These are phyloP conservation scores for Agriopis leucophaearia DNA, from an alignment of 2,888 invertebrate genomes.

Conservation along the genomic window DNA sequence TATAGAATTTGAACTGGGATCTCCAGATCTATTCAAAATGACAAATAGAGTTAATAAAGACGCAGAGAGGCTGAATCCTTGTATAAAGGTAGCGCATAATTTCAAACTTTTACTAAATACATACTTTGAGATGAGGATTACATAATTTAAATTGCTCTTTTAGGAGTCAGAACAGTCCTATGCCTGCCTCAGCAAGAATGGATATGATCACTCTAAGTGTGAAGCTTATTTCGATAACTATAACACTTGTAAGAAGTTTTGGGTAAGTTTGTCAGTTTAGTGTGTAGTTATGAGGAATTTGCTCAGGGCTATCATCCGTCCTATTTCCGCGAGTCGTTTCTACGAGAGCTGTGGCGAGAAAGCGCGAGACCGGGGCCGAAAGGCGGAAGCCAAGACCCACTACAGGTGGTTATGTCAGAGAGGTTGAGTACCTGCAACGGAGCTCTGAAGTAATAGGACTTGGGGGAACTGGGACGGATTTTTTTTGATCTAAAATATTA, in stretches of 20 bases:
- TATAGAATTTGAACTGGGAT: neutral
- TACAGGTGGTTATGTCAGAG: too few relatives aligned
- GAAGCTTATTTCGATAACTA: conserved; percentile 91
- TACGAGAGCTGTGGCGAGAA: too few relatives aligned
- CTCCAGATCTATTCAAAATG: conserved; percentile 56
- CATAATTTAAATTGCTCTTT: conserved; percentile 57
- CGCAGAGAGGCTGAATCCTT: conserved; percentile 74
- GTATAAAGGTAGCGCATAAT: conserved; percentile 67
- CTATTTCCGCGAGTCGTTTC: too few relatives aligned
- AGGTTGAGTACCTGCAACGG: too few relatives aligned
- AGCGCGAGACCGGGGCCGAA: too few relatives aligned
- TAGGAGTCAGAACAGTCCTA: conserved; percentile 91
- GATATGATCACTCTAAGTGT: conserved; percentile 89
- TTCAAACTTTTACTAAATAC: neutral
- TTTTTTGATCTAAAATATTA: too few relatives aligned
- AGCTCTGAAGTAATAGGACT: too few relatives aligned
- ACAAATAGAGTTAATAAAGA: conserved; percentile 65
- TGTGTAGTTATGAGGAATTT: too few relatives aligned
- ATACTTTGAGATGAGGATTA: conserved; percentile 41
- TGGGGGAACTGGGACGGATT: too few relatives aligned
- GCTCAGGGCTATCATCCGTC: too few relatives aligned
- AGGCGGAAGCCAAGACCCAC: too few relatives aligned
- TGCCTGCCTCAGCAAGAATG: conserved; percentile 90
- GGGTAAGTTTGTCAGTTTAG: conserved; percentile 85
- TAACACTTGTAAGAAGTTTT: conserved; percentile 92